Percentiles rank a stretch among this genome's conserved stretches.
Conservation (phyloP, 2,888 invertebrate species). For the Calliphora vomitoria region DNA sequence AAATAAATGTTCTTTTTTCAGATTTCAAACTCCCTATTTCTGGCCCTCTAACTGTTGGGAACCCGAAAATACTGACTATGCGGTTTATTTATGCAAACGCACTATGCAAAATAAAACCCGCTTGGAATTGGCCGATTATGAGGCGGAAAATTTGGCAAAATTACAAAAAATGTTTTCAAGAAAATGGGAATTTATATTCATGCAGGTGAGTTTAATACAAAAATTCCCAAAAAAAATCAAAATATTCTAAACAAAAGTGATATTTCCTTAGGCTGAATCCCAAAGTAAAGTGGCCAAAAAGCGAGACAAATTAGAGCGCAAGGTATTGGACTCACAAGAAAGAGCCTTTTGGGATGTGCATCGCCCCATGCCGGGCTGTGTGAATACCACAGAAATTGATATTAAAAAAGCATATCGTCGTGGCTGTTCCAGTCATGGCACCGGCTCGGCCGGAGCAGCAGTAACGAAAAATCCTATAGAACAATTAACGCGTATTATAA, state of each 20-base stretch:
- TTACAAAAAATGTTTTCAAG: slow-evolving; percentile 99
- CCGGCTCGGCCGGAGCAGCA: slow-evolving; percentile 84
- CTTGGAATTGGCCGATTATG: slow-evolving; percentile 98
- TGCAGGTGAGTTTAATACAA: slow-evolving; percentile 89
- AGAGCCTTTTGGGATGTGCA: slow-evolving; percentile 99
- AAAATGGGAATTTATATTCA: slow-evolving; percentile 99
- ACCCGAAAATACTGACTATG: slow-evolving; percentile 99
- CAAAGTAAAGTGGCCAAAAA: slow-evolving; percentile 97
- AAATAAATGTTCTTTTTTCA: too few relatives aligned
- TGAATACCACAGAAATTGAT: slow-evolving; percentile 99
- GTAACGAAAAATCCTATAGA: slow-evolving; percentile 84
- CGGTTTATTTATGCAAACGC: slow-evolving; percentile 99
- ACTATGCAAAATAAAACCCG: slow-evolving; percentile 99
- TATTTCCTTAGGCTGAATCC: slow-evolving; percentile 85
- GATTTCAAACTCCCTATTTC: slow-evolving; percentile 99
- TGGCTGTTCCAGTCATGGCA: slow-evolving; percentile 84
- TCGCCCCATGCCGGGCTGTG: slow-evolving; percentile 99
- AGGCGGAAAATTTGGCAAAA: slow-evolving; percentile 98
- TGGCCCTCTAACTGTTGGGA: slow-evolving; percentile 99
- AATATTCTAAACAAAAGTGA: background rate
- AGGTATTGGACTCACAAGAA: slow-evolving; percentile 99
- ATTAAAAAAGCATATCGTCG: slow-evolving; percentile 96
- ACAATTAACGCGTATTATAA: slow-evolving; percentile 88
- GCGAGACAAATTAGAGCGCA: slow-evolving; percentile 98
- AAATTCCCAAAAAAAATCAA: background rate